Base-by-base conservation (phyloP, 2,113 vertebrate species). In the Tragelaphus buxtoni region DNA sequence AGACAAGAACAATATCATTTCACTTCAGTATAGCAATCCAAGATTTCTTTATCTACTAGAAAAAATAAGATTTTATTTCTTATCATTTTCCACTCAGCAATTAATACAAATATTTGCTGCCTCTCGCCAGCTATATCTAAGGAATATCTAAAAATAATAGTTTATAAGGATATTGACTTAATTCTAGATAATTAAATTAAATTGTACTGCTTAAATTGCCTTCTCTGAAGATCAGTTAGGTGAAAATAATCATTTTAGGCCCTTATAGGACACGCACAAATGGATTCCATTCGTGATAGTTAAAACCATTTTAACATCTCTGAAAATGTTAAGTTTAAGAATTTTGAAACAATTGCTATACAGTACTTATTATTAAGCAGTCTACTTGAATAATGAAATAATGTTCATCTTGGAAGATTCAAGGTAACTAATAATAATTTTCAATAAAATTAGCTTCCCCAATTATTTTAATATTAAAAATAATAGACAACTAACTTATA, bases 401-500 rank as follows among this genome's bases (percentile, higher is more conserved):
- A 83, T 94, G 22, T 28, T 95, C 35, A 82, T 32, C 88, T 86
- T 58, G 88, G 58, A 7, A 81, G 45, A 93, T 9, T 61, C n/a
- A 81, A 95, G 49, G n/a, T 65, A 45, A 45, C 30, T 83, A 92
- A 86, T 87, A 87, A 82, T 72, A 80, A 93, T 61, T 88, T 96
- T 53, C 74, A 81, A 85, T 91, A 58, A 97, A 86, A 77, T 79
- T 47, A 92, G 76, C 22, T 55, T 80, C 4, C 56, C 11, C 28
- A 74, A 61, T 74, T 85, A 72, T 91, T 89, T 95, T 69, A 82
- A 61, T 92, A 96, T 49, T 88, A 91, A 53, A 72, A 56, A 85
- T 72, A 81, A 84, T 83, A 35, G 81, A 94, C 96, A 96, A 99
- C 99, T 99, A 91, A 60, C 9, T 53, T 53, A n/a, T 45, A 88